Evolutionary conservation across 1,140 invertebrate genomes (phyloP).

Genomic region (Monomorium pharaonis): DNA sequence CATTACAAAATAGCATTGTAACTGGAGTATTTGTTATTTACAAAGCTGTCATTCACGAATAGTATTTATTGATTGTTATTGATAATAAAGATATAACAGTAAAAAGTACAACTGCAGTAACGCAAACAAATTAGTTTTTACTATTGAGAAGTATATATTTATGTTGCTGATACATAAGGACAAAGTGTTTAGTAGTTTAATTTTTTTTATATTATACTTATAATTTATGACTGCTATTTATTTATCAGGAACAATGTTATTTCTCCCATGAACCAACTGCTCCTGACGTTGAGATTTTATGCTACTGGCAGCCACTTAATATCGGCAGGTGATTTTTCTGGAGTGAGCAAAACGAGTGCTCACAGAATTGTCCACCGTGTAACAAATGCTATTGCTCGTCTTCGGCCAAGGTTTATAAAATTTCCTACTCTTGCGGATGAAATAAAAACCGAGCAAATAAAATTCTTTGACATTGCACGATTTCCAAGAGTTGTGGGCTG

Average conservation of each 20-base stretch:
- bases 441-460: background rate
- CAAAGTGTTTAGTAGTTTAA: background rate
- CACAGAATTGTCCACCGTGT: too few relatives aligned
- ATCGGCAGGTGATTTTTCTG: slow-evolving; percentile 12
- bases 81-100: slow-evolving; percentile 3
- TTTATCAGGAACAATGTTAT: background rate
- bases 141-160: background rate
- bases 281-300: too few relatives aligned
- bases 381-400: background rate
- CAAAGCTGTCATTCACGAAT: background rate
- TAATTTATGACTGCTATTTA: background rate
- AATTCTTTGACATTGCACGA: background rate
- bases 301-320: background rate
- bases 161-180: background rate
- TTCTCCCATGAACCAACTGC: too few relatives aligned
- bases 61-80: background rate
- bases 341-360: background rate
- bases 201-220: background rate
- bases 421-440: background rate
- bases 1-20: background rate
- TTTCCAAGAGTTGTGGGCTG: slow-evolving; percentile 6
- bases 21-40: background rate
- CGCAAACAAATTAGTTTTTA: background rate
- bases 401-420: background rate
- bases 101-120: background rate